Conservation (phyloP, 1,140 invertebrate species). For the Lepidostoma basale region DNA sequence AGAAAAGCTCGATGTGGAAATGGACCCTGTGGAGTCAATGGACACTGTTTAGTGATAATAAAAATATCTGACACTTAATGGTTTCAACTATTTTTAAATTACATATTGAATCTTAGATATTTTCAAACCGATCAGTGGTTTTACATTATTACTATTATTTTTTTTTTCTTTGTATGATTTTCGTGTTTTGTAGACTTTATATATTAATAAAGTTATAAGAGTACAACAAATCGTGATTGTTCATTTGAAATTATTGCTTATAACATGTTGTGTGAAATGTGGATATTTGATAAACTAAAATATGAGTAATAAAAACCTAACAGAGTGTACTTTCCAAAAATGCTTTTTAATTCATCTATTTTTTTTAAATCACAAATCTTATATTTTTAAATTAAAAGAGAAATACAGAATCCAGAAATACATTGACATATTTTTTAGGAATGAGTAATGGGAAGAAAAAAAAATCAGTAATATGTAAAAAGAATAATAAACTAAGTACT, state of each 20-base stretch:
- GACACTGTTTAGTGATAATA: conserved; percentile 51
- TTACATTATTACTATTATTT: too few relatives aligned
- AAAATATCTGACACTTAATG: not conserved
- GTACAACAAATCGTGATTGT: conserved; percentile 15
- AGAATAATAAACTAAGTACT: too few relatives aligned
- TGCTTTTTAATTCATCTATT: too few relatives aligned
- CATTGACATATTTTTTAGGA: too few relatives aligned
- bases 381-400: too few relatives aligned
- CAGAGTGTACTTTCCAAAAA: too few relatives aligned
- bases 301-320: too few relatives aligned
- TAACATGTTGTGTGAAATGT: not conserved
- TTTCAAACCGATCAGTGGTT: not conserved
- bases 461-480: too few relatives aligned
- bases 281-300: too few relatives aligned
- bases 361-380: too few relatives aligned
- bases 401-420: too few relatives aligned
- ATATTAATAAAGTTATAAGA: conserved; percentile 36
- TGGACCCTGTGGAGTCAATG: conserved; percentile 61
- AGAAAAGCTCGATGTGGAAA: conserved; percentile 57
- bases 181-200: conserved; percentile 32
- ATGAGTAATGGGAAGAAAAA: too few relatives aligned
- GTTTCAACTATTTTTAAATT: not conserved
- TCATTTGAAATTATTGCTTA: not conserved
- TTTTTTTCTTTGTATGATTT: not conserved
- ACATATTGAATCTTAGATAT: not conserved